Evolutionary conservation across 64 coral and sea anemone species (phyloP).

Genomic region (Anthopleura sola): DNA sequence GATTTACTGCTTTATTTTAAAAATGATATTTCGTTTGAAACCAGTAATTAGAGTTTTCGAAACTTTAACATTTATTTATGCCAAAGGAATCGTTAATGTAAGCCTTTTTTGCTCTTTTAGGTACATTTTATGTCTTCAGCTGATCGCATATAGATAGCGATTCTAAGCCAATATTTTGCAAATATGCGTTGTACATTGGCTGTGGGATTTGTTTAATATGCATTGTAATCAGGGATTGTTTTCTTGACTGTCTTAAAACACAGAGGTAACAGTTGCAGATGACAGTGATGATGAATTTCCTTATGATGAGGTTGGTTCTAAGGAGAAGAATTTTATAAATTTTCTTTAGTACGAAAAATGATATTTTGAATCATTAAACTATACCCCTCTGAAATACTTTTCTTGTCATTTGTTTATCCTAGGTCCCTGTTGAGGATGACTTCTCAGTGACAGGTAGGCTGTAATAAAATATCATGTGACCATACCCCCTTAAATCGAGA

Average conservation of each 20-base stretch:
- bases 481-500: too few relatives aligned
- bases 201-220: too few relatives aligned
- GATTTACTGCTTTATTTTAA: neutral
- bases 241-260: constrained; percentile 27
- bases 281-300: constrained; percentile 95
- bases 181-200: too few relatives aligned
- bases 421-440: constrained; percentile 92
- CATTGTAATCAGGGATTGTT: neutral
- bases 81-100: too few relatives aligned
- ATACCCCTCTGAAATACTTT: neutral
- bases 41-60: neutral
- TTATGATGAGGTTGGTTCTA: constrained; percentile 84
- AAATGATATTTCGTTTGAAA: neutral
- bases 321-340: neutral
- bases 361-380: neutral
- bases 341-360: neutral
- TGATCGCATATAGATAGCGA: too few relatives aligned
- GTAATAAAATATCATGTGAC: too few relatives aligned
- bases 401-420: neutral
- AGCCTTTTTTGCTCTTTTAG: too few relatives aligned
- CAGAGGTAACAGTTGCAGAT: constrained; percentile 87
- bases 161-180: too few relatives aligned
- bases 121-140: too few relatives aligned
- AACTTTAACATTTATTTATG: too few relatives aligned
- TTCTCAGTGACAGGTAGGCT: constrained; percentile 71